These are phyloP conservation scores for Leucoma salicis DNA, from an alignment of 2,888 invertebrate species.

Conservation along the genomic window DNA sequence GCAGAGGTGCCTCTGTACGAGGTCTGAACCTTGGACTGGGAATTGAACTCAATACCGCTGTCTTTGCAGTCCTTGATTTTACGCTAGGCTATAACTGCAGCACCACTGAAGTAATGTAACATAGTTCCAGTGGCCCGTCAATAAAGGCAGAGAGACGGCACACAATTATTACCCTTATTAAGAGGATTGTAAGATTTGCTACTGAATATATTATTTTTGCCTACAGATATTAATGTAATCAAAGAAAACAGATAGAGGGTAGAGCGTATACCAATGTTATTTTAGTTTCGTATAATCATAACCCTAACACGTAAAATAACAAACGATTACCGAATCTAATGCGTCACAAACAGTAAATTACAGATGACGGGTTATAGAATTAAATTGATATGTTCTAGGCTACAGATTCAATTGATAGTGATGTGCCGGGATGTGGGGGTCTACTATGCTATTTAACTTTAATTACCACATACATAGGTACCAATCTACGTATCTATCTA, in stretches of 20 bases:
- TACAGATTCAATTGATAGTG: constrained; percentile 68
- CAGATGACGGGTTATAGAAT: constrained; percentile 67
- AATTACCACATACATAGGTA: constrained; percentile 7
- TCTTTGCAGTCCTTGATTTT: too few relatives aligned
- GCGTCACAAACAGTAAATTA: constrained; percentile 57
- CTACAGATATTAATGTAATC: constrained; percentile 19
- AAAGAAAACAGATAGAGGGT: constrained; percentile 24
- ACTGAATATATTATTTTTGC: constrained; percentile 22
- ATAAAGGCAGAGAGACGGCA: too few relatives aligned
- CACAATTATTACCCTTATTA: too few relatives aligned
- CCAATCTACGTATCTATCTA: too few relatives aligned
- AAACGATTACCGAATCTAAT: constrained; percentile 30
- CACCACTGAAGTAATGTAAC: too few relatives aligned
- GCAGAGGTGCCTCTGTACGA: too few relatives aligned
- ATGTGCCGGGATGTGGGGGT: constrained; percentile 77
- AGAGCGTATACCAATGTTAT: constrained; percentile 24
- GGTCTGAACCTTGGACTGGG: too few relatives aligned
- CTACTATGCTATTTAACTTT: constrained; percentile 55
- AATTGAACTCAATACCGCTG: too few relatives aligned
- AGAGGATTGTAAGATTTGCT: constrained; percentile 2
- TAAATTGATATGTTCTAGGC: constrained; percentile 71
- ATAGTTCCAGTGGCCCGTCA: too few relatives aligned
- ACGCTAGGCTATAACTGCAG: too few relatives aligned
- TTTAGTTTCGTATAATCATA: constrained; percentile 23
- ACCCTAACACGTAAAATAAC: constrained; percentile 10